Evolutionary conservation across 1,140 invertebrate genomes (phyloP), one percentile per base, ranked within the genome.

Genomic region (Melanaphis sacchari): DNA sequence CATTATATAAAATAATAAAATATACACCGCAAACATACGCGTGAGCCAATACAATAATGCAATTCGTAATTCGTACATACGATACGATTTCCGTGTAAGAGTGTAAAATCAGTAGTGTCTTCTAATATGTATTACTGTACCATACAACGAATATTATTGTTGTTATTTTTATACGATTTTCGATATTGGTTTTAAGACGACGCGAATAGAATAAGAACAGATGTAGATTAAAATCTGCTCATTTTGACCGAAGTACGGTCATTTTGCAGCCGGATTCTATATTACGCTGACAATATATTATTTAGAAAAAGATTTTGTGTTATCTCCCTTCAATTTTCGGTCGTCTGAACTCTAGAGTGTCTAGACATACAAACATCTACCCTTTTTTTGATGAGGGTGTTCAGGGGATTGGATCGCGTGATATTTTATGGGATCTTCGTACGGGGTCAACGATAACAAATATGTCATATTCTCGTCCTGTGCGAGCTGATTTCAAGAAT

Each of bases 341-440:
- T 76, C 59, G 31, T 9, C 59, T 76, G 15, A n/a, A n/a, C 59
- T 6, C 59, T 76, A 18, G n/a, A n/a, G 59, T 76, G 89, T 90
- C 89, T 90, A 90, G 89, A 90, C 89, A 40, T 54, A 18, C 54
- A 26, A 66, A 59, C 40, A 38, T 59, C 88, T 90, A 90, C 88
- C 88, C 88, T 90, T 90, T 90, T 89, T 31, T 22, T 90, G 88
- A 90, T n/a, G 88, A 90, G 88, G 88, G 88, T 90, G 6, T 54
- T 87, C n/a, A 43, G 49, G 6, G 46, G 87, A 88, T 38, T 82
- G 36, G 36, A 26, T 18, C n/a, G 11, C 88, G 24, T 49, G 43
- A 49, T 88, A 36, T 31, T 49, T 31, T 26, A 18, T 21, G 11
- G 15, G 43, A 46, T 31, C 85, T 31, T 87, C 85, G 85, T 84